Base-by-base conservation (phyloP, 2,113 vertebrate species). In the Crotophaga sulcirostris region DNA sequence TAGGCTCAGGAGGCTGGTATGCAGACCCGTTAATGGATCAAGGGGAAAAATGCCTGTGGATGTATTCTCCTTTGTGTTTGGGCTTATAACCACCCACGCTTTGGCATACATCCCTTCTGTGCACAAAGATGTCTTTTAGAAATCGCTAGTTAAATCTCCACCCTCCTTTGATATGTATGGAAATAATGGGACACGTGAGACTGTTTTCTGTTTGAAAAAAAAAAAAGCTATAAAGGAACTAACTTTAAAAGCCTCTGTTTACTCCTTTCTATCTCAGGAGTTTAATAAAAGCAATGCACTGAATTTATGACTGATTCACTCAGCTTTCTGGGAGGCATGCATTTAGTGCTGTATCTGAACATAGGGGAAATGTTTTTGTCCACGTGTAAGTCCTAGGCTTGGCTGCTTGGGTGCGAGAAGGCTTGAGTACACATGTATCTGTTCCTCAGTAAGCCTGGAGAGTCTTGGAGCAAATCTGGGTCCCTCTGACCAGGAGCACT, bases 51-150 rank as follows among this genome's bases (percentile, higher is more conserved):
- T 97, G 94, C 96, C 92, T 96, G 92, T 95, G 92, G 96, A 96
- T 95, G 92, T 96, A 94, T 96, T 95, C 88, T 81, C 83, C 93
- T 97, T 96, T 96, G 96, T 96, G 93, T 94, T 86, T 93, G 88
- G 90, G 83, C 92, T 96, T 95, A 96, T 72, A 96, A 89, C 96
- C 96, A 96, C 96, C 96, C 96, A 96, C 96, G 25, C 90, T 94
- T 90, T 97, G 96, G 96, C 96, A 96, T 92, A 80, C 83, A 44
- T 95, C 96, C 96, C 94, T 95, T 87, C 94, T 90, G 64, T 84
- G 93, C 94, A 97, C 96, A 97, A 97, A 96, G 96, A 96, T 93
- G 94, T 86, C 96, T 97, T 96, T 97, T 94, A 97, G 96, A 90
- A 96, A 95, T 93, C 11, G 16, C 90, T 93, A 63, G 85, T 95